Base-by-base conservation (phyloP, 2,888 invertebrate species). In the Chrysolina haemoptera region DNA sequence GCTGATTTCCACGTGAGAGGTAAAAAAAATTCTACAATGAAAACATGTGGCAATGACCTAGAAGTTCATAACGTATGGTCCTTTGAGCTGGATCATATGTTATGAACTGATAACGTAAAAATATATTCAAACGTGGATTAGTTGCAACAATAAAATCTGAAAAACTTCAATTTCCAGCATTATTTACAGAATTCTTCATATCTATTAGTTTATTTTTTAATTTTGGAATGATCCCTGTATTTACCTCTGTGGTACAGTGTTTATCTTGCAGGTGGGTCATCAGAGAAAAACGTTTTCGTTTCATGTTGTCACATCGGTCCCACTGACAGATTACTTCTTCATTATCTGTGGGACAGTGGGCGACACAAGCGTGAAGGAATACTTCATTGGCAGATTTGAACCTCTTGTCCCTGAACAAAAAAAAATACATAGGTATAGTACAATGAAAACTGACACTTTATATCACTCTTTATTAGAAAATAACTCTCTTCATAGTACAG, bases 251-350 rank as follows among this genome's bases (percentile, higher is more conserved):
- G 79, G 95, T 95, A 86, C 98, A 96, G 87, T 99, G 99, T 78
- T 97, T 94, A 89, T 99, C 99, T 83, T 95, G 94, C 76, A 99
- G 91, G 89, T 99, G 99, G 74, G 99, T 98, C 92, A 98, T 96
- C 48, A 99, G 90, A 0, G 99, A 99, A 90, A 98, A 98, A 70
- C 96, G 92, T 85, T 95, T 94, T 71, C 98, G 89, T 71, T 95
- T 94, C 87, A 98, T 93, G 59, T 94, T 93, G 89, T 98, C 98
- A 88, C 97, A 97, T 48, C 93, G 91, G 41, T 95, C 93, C 98
- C 98, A 98, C 86, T 95, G 90, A 86, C 98, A 98, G 18, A 94
- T 91, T 77, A 95, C 93, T 86, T 96, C 96, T 78, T 90, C 90
- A 70, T 89, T 85, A 71, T 89, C 89, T 76, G 91, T 91, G 14